Percentiles rank a stretch among this genome's conserved stretches.
These are phyloP conservation scores for Poeciliopsis paucimaculata DNA, from an alignment of 2,797 vertebrate genomes.

Conservation along the genomic window DNA sequence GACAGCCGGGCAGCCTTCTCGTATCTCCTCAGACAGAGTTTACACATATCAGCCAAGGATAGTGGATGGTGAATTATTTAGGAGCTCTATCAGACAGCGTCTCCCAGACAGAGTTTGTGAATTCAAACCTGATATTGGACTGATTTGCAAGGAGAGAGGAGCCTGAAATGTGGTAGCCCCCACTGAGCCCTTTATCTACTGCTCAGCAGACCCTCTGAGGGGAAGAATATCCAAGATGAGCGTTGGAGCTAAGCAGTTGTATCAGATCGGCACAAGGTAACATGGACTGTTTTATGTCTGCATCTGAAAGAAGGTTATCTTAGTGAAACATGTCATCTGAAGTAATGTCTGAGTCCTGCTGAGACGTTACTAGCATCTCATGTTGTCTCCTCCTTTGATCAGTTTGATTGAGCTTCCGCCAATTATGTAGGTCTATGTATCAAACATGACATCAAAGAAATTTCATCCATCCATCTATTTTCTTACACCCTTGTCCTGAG, in stretches of 20 bases:
- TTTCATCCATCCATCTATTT: too few species aligned
- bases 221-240: conserved; percentile 30
- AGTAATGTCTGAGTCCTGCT: conserved; percentile 31
- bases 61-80: conserved; percentile 73
- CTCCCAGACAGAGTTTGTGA: conserved; percentile 46
- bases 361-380: conserved; percentile 25
- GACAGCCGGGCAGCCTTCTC: conserved; percentile 24
- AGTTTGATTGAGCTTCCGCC: conserved; percentile 49
- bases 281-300: conserved; percentile 12
- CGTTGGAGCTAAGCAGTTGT: conserved; percentile 6
- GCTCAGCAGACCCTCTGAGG: conserved; percentile 21
- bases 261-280: conserved; percentile 4
- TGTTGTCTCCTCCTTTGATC: conserved; percentile 35
- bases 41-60: conserved; percentile 52
- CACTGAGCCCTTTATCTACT: conserved; percentile 20
- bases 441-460: too few species aligned
- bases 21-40: conserved; percentile 50
- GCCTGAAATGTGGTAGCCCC: conserved; percentile 37
- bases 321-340: conserved; percentile 13
- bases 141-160: conserved; percentile 27
- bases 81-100: conserved; percentile 54
- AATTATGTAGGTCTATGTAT: conserved; percentile 28
- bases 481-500: too few species aligned
- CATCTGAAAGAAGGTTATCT: conserved; percentile 12
- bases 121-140: conserved; percentile 55